Percentiles rank a stretch among this genome's conserved stretches.
Conservation (phyloP, 1,140 invertebrate genomes). For the Nylanderia fulva region DNA sequence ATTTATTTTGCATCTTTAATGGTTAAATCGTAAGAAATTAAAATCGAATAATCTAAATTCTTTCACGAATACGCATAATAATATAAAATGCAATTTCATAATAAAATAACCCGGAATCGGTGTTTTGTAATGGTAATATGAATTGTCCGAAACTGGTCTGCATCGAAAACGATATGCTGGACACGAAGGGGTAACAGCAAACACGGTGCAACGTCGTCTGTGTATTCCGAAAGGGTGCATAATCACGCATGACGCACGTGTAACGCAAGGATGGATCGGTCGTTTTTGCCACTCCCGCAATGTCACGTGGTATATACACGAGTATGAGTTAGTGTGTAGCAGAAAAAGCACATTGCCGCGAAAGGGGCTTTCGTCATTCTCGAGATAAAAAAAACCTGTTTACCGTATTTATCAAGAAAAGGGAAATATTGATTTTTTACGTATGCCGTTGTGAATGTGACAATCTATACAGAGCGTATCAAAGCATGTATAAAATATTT, state of each 20-base stretch:
- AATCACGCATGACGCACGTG: conserved; percentile 42
- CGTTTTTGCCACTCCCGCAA: conserved; percentile 33
- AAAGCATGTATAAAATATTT: not conserved
- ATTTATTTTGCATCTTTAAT: not conserved
- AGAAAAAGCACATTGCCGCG: conserved; percentile 34
- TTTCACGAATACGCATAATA: not conserved
- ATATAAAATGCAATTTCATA: not conserved
- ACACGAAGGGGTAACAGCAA: conserved; percentile 32
- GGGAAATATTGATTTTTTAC: conserved; percentile 37
- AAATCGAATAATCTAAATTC: conserved; percentile 6
- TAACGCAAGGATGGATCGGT: conserved; percentile 21
- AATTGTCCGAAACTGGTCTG: conserved; percentile 8
- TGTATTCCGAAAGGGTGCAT: conserved; percentile 42
- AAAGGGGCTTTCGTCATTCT: conserved; percentile 41
- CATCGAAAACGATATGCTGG: conserved; percentile 22
- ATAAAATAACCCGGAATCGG: conserved; percentile 5
- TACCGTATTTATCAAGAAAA: conserved; percentile 33
- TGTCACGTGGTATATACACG: not conserved
- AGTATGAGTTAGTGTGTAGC: not conserved
- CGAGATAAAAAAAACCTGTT: conserved; percentile 37
- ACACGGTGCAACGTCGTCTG: not conserved
- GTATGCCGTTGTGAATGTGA: not conserved
- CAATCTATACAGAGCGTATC: not conserved
- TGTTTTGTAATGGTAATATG: not conserved
- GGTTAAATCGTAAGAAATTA: not conserved